These are phyloP conservation scores for Onthophagus taurus DNA, from an alignment of 1,140 invertebrate species.

Conservation along the genomic window DNA sequence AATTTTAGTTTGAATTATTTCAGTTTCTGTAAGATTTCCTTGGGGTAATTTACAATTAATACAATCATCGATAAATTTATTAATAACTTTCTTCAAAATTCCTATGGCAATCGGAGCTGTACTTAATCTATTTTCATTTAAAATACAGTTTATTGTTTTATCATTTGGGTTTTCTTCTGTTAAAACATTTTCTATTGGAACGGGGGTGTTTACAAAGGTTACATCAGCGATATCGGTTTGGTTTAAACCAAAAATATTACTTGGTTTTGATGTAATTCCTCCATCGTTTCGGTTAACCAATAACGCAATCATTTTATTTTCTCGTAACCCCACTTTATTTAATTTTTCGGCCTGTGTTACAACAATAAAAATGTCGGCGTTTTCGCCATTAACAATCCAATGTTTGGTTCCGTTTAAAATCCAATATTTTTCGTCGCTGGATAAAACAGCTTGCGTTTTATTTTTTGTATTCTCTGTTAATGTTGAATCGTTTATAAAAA, in stretches of 20 bases:
- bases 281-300: constrained; percentile 62
- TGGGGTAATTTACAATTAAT: constrained; percentile 26
- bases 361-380: constrained; percentile 44
- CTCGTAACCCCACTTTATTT: constrained; percentile 40
- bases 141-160: constrained; percentile 24
- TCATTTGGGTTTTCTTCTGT: constrained; percentile 33
- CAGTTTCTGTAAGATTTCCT: constrained; percentile 16
- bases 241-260: constrained; percentile 66
- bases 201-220: constrained; percentile 39
- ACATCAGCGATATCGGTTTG: constrained; percentile 34
- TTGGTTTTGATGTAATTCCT: constrained; percentile 53
- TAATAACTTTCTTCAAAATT: constrained; percentile 40
- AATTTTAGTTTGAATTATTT: constrained; percentile 19
- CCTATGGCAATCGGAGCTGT: constrained; percentile 32
- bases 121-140: constrained; percentile 33
- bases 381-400: constrained; percentile 39
- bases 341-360: constrained; percentile 35
- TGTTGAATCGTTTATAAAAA: constrained; percentile 41
- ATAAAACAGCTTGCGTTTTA: constrained; percentile 28
- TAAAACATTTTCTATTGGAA: constrained; percentile 34
- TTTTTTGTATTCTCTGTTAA: constrained; percentile 33
- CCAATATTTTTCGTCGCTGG: constrained; percentile 34
- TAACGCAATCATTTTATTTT: constrained; percentile 43
- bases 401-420: constrained; percentile 42
- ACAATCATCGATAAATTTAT: constrained; percentile 48